Conservation (phyloP, 2,797 vertebrate genomes). For the Adelosebastes latens region DNA sequence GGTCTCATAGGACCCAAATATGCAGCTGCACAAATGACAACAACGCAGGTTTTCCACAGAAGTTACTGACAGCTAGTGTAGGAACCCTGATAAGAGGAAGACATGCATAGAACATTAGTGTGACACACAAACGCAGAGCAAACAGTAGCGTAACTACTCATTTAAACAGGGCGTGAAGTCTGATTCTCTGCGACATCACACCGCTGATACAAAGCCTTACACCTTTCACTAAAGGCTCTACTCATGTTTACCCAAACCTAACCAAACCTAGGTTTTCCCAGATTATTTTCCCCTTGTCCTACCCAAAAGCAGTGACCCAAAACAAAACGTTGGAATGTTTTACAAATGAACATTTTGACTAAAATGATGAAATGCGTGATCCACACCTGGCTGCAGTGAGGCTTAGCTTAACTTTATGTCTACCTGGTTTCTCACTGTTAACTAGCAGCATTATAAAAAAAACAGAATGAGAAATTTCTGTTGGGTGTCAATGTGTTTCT, state of each 20-base stretch:
- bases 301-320: constrained; percentile 4
- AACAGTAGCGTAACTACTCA: constrained; percentile 19
- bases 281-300: constrained; percentile 4
- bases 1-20: background rate
- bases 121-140: constrained; percentile 36
- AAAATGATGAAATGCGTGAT: constrained; percentile 6
- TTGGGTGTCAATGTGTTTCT: background rate
- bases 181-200: constrained; percentile 42
- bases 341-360: background rate
- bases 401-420: background rate
- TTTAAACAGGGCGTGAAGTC: constrained; percentile 1
- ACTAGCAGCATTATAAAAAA: constrained; percentile 20
- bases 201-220: constrained; percentile 14
- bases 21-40: background rate
- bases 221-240: constrained; percentile 13
- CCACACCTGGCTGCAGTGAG: constrained; percentile 20
- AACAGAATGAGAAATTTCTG: constrained; percentile 1
- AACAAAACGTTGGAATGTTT: constrained; percentile 10
- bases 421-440: background rate
- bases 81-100: constrained; percentile 71
- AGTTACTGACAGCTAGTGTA: background rate
- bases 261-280: background rate
- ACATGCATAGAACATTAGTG: constrained; percentile 84
- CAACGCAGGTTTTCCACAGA: background rate
- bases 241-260: constrained; percentile 17